These are phyloP conservation scores for Peromyscus melanophrys DNA, from an alignment of 2,797 vertebrate genomes.

Conservation along the genomic window DNA sequence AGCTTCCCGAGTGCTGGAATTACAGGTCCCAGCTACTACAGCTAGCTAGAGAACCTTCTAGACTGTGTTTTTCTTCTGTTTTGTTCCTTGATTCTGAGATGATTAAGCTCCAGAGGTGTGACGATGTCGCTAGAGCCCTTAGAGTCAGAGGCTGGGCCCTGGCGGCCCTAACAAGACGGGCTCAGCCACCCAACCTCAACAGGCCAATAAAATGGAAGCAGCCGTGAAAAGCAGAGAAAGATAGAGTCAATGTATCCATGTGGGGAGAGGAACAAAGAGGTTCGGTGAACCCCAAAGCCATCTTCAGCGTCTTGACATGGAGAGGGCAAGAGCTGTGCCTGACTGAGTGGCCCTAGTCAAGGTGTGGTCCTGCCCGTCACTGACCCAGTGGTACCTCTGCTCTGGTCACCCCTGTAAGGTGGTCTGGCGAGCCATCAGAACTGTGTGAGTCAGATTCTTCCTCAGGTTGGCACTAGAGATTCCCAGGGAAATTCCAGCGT, in stretches of 20 bases:
- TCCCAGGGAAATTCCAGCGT: neutral
- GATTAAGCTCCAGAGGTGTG: neutral
- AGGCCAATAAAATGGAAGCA: neutral
- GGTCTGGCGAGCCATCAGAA: neutral
- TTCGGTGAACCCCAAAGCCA: neutral
- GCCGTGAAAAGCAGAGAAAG: neutral
- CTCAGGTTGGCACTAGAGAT: neutral
- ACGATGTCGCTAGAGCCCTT: neutral
- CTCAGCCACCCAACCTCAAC: neutral
- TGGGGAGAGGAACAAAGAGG: neutral
- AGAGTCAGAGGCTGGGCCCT: neutral
- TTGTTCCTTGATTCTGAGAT: neutral
- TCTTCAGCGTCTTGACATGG: neutral
- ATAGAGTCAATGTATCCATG: neutral
- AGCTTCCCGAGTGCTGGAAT: neutral
- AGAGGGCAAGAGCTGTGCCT: neutral
- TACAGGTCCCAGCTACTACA: neutral
- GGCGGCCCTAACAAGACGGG: neutral
- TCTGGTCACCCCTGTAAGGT: neutral
- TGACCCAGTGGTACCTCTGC: neutral
- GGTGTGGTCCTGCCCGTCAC: neutral
- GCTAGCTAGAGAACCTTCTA: neutral
- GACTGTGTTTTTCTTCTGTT: neutral
- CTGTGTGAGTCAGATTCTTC: neutral
- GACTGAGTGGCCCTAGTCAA: neutral